Base-by-base conservation (phyloP, 2,113 vertebrate genomes). In the Rhagologus leucostigma region DNA sequence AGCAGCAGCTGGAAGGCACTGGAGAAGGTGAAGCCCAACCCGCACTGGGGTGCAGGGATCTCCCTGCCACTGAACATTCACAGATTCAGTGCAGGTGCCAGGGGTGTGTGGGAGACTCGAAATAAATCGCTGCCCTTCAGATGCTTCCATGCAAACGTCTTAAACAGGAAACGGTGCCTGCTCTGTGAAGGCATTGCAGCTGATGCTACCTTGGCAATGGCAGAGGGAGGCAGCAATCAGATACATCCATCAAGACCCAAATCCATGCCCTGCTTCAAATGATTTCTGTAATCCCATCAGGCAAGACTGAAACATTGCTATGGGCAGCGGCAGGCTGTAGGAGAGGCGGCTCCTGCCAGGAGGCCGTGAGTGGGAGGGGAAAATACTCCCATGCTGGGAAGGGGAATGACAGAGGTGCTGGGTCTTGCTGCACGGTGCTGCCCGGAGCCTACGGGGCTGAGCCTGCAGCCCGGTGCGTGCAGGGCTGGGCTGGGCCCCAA, bases 201-300 rank as follows among this genome's bases (percentile, higher is more conserved):
- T 42, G 67, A 52, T 11, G 24, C 82, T 90, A 67, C 42, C 42
- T 49, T 77, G 81, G 76, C 64, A 46, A 12, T 67, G 69, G 37
- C 73, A 83, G 79, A 50, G 84, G 75, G 47, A 88, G 13, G 23
- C 55, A 55, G 70, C 84, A 83, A 85, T 33, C 59, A 86, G 85
- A 69, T 37, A 12, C 16, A 79, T 65, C 63, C 55, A 74, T 75
- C 50, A 73, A 67, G 83, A 92, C 55, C 75, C 70, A 90, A 74
- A 90, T 90, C 79, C 76, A 22, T 86, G 53, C n/a, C 44, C 83
- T 50, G 59, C 65, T 95, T 93, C 33, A 46, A 86, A 74, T 84
- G 6, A 74, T 92, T 90, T 83, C 68, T 90, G 64, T 96, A 95
- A 95, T 95, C 83, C 79, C 73, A 67, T 89, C 89, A 89, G 86